Conservation (phyloP, 2,797 vertebrate genomes). For the Dromococcyx pavoninus region DNA sequence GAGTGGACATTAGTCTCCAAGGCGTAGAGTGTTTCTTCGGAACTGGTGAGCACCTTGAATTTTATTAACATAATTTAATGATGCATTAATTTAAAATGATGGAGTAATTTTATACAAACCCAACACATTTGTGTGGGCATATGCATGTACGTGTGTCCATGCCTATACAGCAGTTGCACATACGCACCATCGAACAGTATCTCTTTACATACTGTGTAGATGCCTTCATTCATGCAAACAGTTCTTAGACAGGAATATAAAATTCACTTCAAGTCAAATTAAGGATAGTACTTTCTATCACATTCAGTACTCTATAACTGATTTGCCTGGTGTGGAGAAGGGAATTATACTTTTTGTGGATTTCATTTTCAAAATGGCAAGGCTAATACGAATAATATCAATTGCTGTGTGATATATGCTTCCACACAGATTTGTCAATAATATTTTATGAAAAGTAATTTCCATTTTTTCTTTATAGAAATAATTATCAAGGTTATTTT, state of each 20-base stretch:
- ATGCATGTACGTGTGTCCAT: accelerated
- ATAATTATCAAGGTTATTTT: conserved; percentile 62
- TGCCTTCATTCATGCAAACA: neutral
- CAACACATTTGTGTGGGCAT: neutral
- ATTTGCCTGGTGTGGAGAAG: neutral
- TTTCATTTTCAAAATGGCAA: conserved; percentile 44
- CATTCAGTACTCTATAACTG: neutral
- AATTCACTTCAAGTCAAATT: neutral
- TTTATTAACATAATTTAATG: neutral
- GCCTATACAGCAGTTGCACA: neutral
- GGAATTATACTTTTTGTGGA: neutral
- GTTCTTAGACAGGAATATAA: neutral
- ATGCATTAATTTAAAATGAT: neutral
- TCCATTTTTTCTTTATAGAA: conserved; percentile 31
- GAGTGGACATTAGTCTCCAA: neutral
- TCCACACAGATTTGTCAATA: neutral
- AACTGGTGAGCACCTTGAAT: neutral
- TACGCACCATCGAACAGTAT: neutral
- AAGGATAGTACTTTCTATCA: neutral
- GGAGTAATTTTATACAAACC: neutral
- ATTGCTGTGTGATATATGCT: neutral
- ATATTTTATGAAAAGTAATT: neutral
- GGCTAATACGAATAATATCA: neutral
- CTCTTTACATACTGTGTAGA: neutral
- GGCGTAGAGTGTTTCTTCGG: neutral